Base-by-base conservation (phyloP, 1,140 invertebrate species). In the Heliconius hewitsoni region DNA sequence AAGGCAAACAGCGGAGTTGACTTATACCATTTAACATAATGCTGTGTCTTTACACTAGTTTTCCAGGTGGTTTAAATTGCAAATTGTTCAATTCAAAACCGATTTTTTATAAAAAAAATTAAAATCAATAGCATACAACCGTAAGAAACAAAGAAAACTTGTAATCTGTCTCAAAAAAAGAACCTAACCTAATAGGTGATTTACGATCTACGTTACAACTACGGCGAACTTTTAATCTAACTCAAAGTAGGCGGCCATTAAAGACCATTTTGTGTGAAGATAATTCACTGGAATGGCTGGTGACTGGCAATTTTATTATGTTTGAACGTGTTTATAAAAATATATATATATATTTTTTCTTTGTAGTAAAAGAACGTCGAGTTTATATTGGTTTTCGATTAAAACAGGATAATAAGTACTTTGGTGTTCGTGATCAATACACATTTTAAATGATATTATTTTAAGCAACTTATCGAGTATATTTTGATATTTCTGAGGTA, bases 211-310 rank as follows among this genome's bases (percentile, higher is more conserved):
- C 60, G 60, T 66, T 66, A 66, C 60, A 66, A 66, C 60, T 30
- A 66, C 23, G 60, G 27, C 11, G 84, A 87, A 85, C 79, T 84
- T 89, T 86, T 83, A 86, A 87, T 85, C 78, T 87, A 85, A 78
- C 81, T 76, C 81, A 83, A 85, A 87, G 81, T 78, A 81, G 73
- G 82, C 83, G 74, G 81, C 82, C 84, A 84, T 86, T 87, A 86
- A 57, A 71, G 70, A 85, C 86, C 83, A 87, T 89, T 83, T 89
- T 89, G 83, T 82, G 77, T 82, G 72, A 70, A 81, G 82, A 86
- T 82, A 88, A 89, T 88, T 86, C 83, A 84, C 78, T 83, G 85
- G 84, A 90, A 90, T 83, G 84, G 82, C 74, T 79, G 82, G 80
- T 90, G 88, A 90, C 88, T 87, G 81, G 86, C 86, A 73, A 55